Base-by-base conservation (phyloP, 2,113 vertebrate species). In the Ancistrus triradiatus region DNA sequence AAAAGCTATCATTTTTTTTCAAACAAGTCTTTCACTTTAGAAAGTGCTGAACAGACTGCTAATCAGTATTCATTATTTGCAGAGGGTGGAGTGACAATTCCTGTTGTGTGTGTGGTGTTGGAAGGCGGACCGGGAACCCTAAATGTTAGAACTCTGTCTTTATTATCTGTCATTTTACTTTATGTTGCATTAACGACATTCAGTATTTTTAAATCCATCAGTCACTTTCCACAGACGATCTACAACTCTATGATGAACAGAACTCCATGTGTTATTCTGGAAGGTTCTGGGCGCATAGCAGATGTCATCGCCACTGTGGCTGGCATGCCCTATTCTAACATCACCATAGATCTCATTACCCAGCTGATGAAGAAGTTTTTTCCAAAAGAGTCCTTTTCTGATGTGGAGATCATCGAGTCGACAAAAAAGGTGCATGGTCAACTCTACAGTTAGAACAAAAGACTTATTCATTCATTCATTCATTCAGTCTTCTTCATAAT, bases 101-200 rank as follows among this genome's bases (percentile, higher is more conserved):
- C 96, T 43, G 90, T 91, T 0, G 93, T 97, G 24, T 98, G 94
- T 1, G 90, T 98, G 65, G 93, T 97, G 51, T 80, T 98, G 78
- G 92, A 97, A 66, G 95, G 96, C 18, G 96, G 96, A n/a, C 88
- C 89, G 0, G 96, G 96, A 46, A 98, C 95, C 0, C 85, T 98
- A 0, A 81, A 93, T 0, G 96, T 98, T 80, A 93, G 94, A 2
- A 31, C 27, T 31, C 8, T 2, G 28, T 9, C n/a, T 22, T 57
- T 5, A 15, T 27, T 15, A n/a, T 63, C 4, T n/a, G n/a, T 42
- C 1, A n/a, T 14, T 5, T 49, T 31, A 31, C 21, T 18, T 56
- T 47, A 2, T 49, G 15, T 10, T 18, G 15, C n/a, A 46, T 27
- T 7, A 7, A n/a, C n/a, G n/a, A n/a, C n/a, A n/a, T 31, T 31